Evolutionary conservation across 2,888 invertebrate genomes (phyloP), one percentile per base, ranked within the genome.

Genomic region (Drosophila cognata): DNA sequence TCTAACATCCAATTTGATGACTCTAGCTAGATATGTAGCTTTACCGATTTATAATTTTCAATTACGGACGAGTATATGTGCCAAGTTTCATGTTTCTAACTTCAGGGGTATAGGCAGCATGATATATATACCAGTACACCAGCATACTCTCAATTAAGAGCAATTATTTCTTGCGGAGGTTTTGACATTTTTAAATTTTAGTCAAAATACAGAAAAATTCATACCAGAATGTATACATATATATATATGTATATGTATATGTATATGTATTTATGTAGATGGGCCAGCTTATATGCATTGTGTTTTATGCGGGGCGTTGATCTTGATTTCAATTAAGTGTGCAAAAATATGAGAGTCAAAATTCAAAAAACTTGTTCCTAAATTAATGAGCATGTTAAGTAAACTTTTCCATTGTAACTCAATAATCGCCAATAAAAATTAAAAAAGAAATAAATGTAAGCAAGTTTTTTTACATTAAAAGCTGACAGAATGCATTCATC

Each of bases 311-410:
- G 62, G 71, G 61, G 65, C 64, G 65, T 61, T 77, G 74, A 63
- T 60, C 77, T 79, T 77, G 74, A 74, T 66, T 79, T 79, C 56
- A 70, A 82, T 82, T 88, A 74, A 84, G 69, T 64, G 60, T 57
- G 41, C 52, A 55, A 55, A 50, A 71, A 16, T 61, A 46, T 51
- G 50, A 63, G 21, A 58, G 8, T 28, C n/a, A 4, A 43, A 43
- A 36, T 52, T 21, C 21, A 21, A 21, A 21, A 21, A 1, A 21
- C 21, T 21, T 21, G 21, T 21, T 21, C 16, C 25, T 38, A 31
- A 58, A 62, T 67, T n/a, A 57, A 53, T 66, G 36, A 56, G 38
- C 41, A 48, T 55, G 51, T 57, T 71, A 50, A 46, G 53, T 50
- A 33, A 64, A 41, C 46, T 57, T 43, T 8, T 1, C 66, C 78